Percentiles rank a stretch among this genome's conserved stretches.
Evolutionary conservation across 2,888 invertebrate species (phyloP).

Genomic region (Agonum fuliginosum): DNA sequence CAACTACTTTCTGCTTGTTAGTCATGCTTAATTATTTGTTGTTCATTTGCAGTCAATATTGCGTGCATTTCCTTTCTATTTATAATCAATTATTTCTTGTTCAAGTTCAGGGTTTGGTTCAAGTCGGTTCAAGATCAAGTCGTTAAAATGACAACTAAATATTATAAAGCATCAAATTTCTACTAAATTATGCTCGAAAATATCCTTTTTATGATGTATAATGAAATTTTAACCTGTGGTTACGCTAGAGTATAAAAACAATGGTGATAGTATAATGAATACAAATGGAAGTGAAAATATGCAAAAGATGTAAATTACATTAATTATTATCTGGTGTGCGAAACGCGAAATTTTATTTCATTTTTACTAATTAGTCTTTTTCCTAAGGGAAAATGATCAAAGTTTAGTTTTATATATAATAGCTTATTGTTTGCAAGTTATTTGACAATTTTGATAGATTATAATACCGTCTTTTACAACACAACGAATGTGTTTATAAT

Average conservation of each 20-base stretch:
- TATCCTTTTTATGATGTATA: not conserved
- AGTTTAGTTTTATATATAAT: not conserved
- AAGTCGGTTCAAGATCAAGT: no score
- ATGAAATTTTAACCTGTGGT: constrained; percentile 3
- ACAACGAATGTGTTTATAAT: constrained; percentile 21
- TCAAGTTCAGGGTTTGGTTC: not conserved
- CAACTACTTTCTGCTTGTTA: no score
- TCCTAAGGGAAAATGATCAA: constrained; percentile 3
- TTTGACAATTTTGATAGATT: constrained; percentile 14
- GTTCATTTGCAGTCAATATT: no score
- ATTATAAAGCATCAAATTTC: not conserved
- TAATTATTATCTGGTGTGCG: constrained; percentile 11
- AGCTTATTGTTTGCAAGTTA: not conserved
- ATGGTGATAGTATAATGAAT: not conserved
- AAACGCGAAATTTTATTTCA: not conserved
- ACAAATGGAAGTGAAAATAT: constrained; percentile 4
- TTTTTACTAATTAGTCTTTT: not conserved
- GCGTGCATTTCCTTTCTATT: not conserved
- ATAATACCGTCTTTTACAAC: constrained; percentile 8
- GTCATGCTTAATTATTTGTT: not conserved
- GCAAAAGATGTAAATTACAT: constrained; percentile 15
- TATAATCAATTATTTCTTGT: not conserved
- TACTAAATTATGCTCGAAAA: not conserved
- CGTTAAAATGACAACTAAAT: no score
- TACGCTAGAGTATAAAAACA: not conserved